These are phyloP conservation scores for Matsumurasca onukii DNA, from an alignment of 1,140 invertebrate genomes.

Conservation along the genomic window DNA sequence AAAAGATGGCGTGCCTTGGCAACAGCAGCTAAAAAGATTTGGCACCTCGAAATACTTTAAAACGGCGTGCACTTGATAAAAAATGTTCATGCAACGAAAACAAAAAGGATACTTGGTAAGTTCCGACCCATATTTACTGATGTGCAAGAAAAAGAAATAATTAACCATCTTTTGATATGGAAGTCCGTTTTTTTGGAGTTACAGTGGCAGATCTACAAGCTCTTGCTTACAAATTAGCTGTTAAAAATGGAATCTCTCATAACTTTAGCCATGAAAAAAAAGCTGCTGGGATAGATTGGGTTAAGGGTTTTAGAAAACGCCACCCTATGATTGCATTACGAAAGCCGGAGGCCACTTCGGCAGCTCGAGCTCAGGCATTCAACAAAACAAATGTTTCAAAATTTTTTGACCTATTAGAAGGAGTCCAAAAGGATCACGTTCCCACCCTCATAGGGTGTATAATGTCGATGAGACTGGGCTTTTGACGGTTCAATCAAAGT, in stretches of 20 bases:
- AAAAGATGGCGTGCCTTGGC: slow-evolving; percentile 35
- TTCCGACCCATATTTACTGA: slow-evolving; percentile 18
- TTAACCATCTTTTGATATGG: slow-evolving; percentile 16
- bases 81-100: background rate
- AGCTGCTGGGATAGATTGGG: slow-evolving; percentile 43
- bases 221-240: slow-evolving; percentile 19
- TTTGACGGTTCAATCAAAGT: slow-evolving; percentile 42
- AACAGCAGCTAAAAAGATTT: slow-evolving; percentile 40
- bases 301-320: slow-evolving; percentile 46
- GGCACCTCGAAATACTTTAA: slow-evolving; percentile 41
- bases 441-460: slow-evolving; percentile 40
- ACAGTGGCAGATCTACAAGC: slow-evolving; percentile 5
- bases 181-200: slow-evolving; percentile 18
- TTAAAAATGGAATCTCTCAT: slow-evolving; percentile 12
- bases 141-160: slow-evolving; percentile 3
- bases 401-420: slow-evolving; percentile 46
- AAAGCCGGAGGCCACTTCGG: slow-evolving; percentile 48
- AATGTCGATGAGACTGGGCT: slow-evolving; percentile 49
- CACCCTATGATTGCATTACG: slow-evolving; percentile 46
- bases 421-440: slow-evolving; percentile 33
- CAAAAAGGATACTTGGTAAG: slow-evolving; percentile 34
- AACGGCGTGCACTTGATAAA: background rate
- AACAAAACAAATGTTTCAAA: slow-evolving; percentile 46
- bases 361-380: slow-evolving; percentile 48
- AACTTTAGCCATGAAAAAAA: slow-evolving; percentile 40